phyloP scores from a whole-genome alignment of 2,888 invertebrate species.

The Psylliodes chrysocephalus region DNA sequence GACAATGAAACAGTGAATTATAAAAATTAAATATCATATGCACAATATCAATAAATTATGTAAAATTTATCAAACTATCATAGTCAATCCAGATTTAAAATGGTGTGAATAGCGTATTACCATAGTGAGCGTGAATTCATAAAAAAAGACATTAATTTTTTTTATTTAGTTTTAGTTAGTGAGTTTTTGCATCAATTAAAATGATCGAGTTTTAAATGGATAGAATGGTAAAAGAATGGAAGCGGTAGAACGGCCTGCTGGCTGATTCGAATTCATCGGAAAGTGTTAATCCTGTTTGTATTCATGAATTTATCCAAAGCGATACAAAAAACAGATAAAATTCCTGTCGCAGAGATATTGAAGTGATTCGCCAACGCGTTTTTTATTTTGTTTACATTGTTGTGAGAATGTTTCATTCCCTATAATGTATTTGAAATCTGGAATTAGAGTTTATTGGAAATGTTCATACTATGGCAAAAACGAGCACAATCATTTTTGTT shows the following conservation, averaged over 20 bases:
- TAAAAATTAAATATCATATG: too few relatives aligned
- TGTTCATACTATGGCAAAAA: too few relatives aligned
- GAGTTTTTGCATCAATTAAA: neutral
- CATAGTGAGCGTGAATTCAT: too few relatives aligned
- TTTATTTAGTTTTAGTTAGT: too few relatives aligned
- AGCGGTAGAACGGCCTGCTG: neutral
- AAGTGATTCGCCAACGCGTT: slow-evolving; percentile 2
- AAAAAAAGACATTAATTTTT: too few relatives aligned
- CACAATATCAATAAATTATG: too few relatives aligned
- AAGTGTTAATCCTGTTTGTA: slow-evolving; percentile 21
- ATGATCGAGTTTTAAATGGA: neutral
- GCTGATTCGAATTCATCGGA: slow-evolving; percentile 5
- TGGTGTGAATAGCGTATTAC: too few relatives aligned
- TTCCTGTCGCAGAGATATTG: slow-evolving; percentile 17
- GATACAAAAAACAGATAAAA: slow-evolving; percentile 21
- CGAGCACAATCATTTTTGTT: too few relatives aligned
- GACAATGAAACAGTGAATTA: too few relatives aligned
- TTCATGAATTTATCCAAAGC: slow-evolving; percentile 9
- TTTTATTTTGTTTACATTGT: slow-evolving; percentile 12
- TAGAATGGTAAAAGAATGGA: neutral
- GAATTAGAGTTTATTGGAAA: neutral
- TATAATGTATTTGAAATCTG: neutral
- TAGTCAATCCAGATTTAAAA: too few relatives aligned
- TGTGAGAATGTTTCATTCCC: neutral
- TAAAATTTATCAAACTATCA: too few relatives aligned